These are phyloP conservation scores for Orchestes rusci DNA, from an alignment of 2,888 invertebrate genomes.

Conservation along the genomic window DNA sequence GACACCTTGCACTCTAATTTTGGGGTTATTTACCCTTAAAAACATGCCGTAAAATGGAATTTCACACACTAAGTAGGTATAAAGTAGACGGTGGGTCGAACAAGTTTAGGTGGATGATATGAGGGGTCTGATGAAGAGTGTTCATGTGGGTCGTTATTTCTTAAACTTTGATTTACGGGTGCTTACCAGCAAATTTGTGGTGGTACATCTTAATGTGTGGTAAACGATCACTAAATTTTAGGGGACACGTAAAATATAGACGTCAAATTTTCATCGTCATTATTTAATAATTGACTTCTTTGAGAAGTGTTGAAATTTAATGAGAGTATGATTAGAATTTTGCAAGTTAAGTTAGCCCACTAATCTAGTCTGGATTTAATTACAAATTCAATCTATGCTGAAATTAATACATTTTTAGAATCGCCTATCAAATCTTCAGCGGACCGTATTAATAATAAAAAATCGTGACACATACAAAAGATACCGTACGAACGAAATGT, in stretches of 20 bases:
- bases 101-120: slow-evolving; percentile 1
- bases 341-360: no score
- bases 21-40: slow-evolving; percentile 33
- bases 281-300: no score
- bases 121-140: slow-evolving; percentile 6
- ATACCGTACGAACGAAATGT: background rate
- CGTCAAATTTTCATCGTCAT: no score
- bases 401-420: no score
- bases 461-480: background rate
- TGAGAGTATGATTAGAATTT: no score
- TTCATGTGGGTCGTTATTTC: slow-evolving; percentile 15
- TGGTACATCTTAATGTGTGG: slow-evolving; percentile 42
- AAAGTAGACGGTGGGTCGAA: slow-evolving; percentile 14
- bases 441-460: background rate
- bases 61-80: slow-evolving; percentile 38
- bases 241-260: no score
- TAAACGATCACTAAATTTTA: slow-evolving; percentile 30
- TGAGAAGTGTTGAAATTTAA: no score
- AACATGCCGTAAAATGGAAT: slow-evolving; percentile 39
- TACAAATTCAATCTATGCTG: no score
- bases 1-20: slow-evolving; percentile 23
- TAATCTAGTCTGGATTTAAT: no score
- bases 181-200: slow-evolving; percentile 38
- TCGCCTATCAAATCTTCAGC: no score
- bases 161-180: slow-evolving; percentile 32